A percentile compares a stretch with the other conserved stretches of the same genome.
Conservation (phyloP, 1,140 invertebrate genomes). For the Caligus rogercresseyi region DNA sequence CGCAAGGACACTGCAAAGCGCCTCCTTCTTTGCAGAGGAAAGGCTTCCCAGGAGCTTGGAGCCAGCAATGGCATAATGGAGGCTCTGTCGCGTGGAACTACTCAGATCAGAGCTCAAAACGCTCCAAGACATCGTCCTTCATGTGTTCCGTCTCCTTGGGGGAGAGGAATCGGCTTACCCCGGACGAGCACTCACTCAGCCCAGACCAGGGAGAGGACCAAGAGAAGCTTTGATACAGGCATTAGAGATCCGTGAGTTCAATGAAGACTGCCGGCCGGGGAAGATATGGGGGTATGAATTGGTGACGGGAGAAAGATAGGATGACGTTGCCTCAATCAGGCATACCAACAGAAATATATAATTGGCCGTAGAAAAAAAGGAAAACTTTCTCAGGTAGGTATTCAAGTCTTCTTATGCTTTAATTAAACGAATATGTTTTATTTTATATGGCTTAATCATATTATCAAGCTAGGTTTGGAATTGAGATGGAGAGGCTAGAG, state of each 20-base stretch:
- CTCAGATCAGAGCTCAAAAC: not conserved
- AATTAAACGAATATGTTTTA: no score
- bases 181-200: not conserved
- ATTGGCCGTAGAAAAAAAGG: no score
- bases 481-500: no score
- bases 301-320: not conserved
- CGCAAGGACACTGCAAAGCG: not conserved
- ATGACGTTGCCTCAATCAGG: not conserved
- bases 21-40: not conserved
- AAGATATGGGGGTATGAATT: not conserved
- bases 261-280: not conserved
- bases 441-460: no score
- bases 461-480: no score
- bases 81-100: not conserved
- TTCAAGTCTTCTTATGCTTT: no score
- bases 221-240: no score
- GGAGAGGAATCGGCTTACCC: not conserved
- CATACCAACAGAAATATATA: no score
- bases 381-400: no score
- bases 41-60: not conserved
- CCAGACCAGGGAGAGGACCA: no score
- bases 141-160: not conserved
- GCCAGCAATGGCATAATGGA: not conserved
- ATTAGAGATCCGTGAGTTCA: no score
- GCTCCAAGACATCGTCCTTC: not conserved